phyloP scores from a whole-genome alignment of 2,888 invertebrate genomes.

The Amphipoea oculea region DNA sequence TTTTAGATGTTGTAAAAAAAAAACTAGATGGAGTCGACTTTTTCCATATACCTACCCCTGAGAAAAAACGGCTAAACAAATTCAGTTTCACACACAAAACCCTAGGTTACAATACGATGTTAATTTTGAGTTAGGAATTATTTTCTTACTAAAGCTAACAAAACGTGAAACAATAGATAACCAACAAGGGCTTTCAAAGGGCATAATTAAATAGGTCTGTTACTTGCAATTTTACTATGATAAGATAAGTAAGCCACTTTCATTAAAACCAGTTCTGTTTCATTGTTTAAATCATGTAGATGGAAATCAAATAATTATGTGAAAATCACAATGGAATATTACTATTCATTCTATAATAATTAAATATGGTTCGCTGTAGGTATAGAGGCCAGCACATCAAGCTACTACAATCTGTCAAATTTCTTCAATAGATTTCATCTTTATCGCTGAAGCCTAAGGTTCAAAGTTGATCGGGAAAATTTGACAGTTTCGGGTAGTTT shows the following conservation, averaged over 20 bases:
- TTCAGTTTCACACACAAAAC: background rate
- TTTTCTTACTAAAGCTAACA: background rate
- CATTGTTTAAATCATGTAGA: conserved; percentile 35
- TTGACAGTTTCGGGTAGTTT: too few species aligned
- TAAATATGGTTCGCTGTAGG: conserved; percentile 14
- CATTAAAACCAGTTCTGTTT: conserved; percentile 21
- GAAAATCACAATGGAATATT: conserved; percentile 21
- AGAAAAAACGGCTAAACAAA: too few species aligned
- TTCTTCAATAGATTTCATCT: too few species aligned
- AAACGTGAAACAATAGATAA: background rate
- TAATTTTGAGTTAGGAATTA: background rate
- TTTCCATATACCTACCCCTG: too few species aligned
- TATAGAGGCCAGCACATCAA: too few species aligned
- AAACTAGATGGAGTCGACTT: too few species aligned
- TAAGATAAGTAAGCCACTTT: background rate
- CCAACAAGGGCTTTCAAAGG: background rate
- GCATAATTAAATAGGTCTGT: background rate
- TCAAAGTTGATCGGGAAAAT: too few species aligned
- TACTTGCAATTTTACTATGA: conserved; percentile 2
- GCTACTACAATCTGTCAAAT: too few species aligned
- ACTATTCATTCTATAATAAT: conserved; percentile 12
- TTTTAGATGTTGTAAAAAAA: too few species aligned
- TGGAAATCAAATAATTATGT: conserved; percentile 30
- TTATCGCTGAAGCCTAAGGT: too few species aligned
- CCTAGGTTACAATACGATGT: background rate